Base-by-base conservation (phyloP, 2,888 invertebrate genomes). In the Drosophila leonis region DNA sequence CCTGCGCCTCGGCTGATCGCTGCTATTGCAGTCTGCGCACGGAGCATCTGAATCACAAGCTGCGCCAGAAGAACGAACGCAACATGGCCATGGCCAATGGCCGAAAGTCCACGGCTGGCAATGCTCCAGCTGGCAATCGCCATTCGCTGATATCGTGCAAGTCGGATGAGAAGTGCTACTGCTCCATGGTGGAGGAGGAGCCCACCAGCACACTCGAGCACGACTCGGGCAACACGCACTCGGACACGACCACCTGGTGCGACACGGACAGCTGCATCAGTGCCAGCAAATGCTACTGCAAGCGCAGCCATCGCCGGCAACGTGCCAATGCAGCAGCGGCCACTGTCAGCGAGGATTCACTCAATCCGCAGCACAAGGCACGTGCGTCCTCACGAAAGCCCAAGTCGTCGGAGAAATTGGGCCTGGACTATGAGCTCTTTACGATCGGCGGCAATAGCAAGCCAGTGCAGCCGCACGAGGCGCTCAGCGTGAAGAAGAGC, bases 261-360 rank as follows among this genome's bases (percentile, higher is more conserved):
- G 96, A 96, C 18, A 97, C 97, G 0, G 97, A 98, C 91, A 97
- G 97, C 87, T 98, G 98, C 90, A 95, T 96, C 0, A 97, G 97
- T 78, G 96, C 96, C 83, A 97, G 97, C 92, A 97, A 97, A 92
- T 98, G 98, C 90, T 98, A 98, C 90, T 98, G 98, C 91, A 95
- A 92, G 49, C 83, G 88, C 6, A 69, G 72, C 9, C 86, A 87
- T 61, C 75, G 79, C 4, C 78, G 79, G 3, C 76, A 80, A 33
- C 71, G 73, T 2, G 49, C 73, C 35, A 51, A 70, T 51, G 59
- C 66, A 3, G 35, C 57, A 0, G 54, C 54, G 8, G 83, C 71
- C 10, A 69, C 68, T 7, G 69, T 89, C 15, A 89, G 89, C 57
- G 87, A 86, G 66, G 78, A 77, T 54, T 80, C 78, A 6, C 69